These are phyloP conservation scores for Scelioninae gen. 1 DNA, from an alignment of 2,888 invertebrate genomes.

Conservation along the genomic window DNA sequence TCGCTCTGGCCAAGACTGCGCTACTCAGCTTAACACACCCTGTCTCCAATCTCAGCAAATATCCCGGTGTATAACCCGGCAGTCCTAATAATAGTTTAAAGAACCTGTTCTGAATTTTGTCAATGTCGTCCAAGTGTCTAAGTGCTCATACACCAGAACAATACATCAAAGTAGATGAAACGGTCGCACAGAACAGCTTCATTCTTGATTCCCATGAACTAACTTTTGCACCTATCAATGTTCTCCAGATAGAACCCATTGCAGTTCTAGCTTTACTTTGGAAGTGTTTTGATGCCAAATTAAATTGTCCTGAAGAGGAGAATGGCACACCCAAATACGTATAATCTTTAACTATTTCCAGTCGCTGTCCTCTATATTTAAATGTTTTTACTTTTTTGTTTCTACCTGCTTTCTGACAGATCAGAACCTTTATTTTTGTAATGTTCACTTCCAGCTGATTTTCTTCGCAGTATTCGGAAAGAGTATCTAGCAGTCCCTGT, in stretches of 20 bases:
- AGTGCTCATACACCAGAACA: slow-evolving; percentile 3
- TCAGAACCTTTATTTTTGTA: slow-evolving; percentile 34
- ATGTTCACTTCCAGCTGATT: slow-evolving; percentile 37
- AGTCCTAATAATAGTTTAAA: slow-evolving; percentile 6
- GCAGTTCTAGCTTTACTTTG: slow-evolving; percentile 10
- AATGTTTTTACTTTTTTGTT: slow-evolving; percentile 1
- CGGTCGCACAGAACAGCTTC: slow-evolving; percentile 28
- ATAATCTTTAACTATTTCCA: slow-evolving; percentile 9
- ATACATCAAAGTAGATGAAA: slow-evolving; percentile 8
- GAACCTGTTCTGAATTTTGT: slow-evolving; percentile 11
- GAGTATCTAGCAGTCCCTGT: slow-evolving; percentile 5
- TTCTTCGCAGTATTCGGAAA: slow-evolving; percentile 19
- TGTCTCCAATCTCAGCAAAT: slow-evolving; percentile 13
- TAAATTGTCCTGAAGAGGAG: slow-evolving; percentile 23
- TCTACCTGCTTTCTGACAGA: slow-evolving; percentile 42
- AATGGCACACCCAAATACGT: slow-evolving; percentile 50
- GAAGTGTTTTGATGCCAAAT: slow-evolving; percentile 14
- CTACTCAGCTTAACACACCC: background rate
- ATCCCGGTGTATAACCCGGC: background rate
- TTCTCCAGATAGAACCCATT: slow-evolving; percentile 23
- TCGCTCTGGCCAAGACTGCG: background rate
- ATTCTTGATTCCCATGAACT: slow-evolving; percentile 13
- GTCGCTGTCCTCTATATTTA: background rate
- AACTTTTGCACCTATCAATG: slow-evolving; percentile 16
- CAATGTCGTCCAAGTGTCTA: slow-evolving; percentile 7